Base-by-base conservation (phyloP, 2,888 invertebrate genomes). In the Pandemis heparana region DNA sequence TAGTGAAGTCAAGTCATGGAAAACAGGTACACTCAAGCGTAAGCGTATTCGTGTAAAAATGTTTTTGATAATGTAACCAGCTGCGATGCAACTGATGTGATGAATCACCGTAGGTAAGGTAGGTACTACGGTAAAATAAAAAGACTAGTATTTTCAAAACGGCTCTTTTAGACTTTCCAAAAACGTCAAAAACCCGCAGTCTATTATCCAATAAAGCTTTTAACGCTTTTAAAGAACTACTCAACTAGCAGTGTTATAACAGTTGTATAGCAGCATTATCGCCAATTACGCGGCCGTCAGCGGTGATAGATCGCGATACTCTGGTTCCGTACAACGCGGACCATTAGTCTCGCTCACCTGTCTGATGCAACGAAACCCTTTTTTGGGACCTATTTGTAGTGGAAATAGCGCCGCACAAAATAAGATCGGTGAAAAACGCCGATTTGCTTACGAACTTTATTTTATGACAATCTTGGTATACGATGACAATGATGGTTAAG, bases 311-410 rank as follows among this genome's bases (percentile, higher is more conserved):
- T 70, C 63, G 63, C 65, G 65, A 46, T 63, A 46, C 63, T 46
- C 63, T 32, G 61, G 70, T 62, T 43, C 70, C 32, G 63, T 41
- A 39, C 63, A 23, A 23, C 43, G 63, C 9, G 38, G 32, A 63
- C 63, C 63, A 70, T 70, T 63, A 63, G 53, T 70, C 70, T 62
- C 70, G 53, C 41, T 70, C 70, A 70, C 70, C 70, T 70, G 70
- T 70, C 70, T 32, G 63, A 7, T 65, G 51, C 65, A 65, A 65
- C 51, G 69, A 51, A 39, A 48, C 62, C 53, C 48, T 65, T 65
- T 53, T 65, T 65, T 53, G 51, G 62, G n/a, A 56, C 70, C 51
- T 62, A 70, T 70, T 70, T 63, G 53, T 62, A 51, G 65, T 43
- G 7, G 9, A 16, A 62, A 39, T 32, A n/a, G 9, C 4, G 63